phyloP scores from a whole-genome alignment of 1,140 invertebrate species.

The Caenorhabditis brenneri region DNA sequence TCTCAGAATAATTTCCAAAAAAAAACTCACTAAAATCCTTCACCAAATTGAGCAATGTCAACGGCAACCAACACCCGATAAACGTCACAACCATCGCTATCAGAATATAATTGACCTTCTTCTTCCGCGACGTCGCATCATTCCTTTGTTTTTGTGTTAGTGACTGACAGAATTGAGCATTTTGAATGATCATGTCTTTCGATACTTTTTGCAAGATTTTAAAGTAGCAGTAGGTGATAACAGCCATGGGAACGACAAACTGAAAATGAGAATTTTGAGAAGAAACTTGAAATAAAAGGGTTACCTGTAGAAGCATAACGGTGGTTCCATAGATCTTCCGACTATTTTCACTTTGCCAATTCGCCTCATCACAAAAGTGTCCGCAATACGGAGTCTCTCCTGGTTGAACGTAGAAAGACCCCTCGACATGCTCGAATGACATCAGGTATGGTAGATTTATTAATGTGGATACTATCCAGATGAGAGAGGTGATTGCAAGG shows the following conservation, averaged over 20 bases:
- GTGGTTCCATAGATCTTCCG: constrained; percentile 64
- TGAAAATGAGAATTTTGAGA: constrained; percentile 47
- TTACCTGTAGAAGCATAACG: constrained; percentile 68
- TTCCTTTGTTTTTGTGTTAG: constrained; percentile 63
- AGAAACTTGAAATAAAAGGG: background rate
- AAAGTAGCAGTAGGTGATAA: constrained; percentile 70
- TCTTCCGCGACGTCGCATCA: constrained; percentile 66
- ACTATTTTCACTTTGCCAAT: constrained; percentile 65
- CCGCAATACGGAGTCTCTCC: constrained; percentile 67
- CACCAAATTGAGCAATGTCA: constrained; percentile 65
- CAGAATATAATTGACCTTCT: constrained; percentile 69
- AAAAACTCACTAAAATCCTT: constrained; percentile 69
- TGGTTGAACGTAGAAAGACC: constrained; percentile 63
- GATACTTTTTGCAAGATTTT: constrained; percentile 63
- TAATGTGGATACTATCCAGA: constrained; percentile 64
- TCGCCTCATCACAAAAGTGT: constrained; percentile 67
- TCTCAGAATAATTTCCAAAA: background rate
- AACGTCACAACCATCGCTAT: constrained; percentile 69
- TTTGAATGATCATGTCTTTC: constrained; percentile 69
- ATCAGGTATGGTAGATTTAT: constrained; percentile 69
- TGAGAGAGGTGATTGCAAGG: constrained; percentile 61
- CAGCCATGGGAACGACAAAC: constrained; percentile 69
- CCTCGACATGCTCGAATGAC: constrained; percentile 63
- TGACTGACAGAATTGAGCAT: constrained; percentile 65
- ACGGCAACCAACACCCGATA: constrained; percentile 65